phyloP scores from a whole-genome alignment of 2,113 vertebrate genomes.

The Micronycteris hirsuta region DNA sequence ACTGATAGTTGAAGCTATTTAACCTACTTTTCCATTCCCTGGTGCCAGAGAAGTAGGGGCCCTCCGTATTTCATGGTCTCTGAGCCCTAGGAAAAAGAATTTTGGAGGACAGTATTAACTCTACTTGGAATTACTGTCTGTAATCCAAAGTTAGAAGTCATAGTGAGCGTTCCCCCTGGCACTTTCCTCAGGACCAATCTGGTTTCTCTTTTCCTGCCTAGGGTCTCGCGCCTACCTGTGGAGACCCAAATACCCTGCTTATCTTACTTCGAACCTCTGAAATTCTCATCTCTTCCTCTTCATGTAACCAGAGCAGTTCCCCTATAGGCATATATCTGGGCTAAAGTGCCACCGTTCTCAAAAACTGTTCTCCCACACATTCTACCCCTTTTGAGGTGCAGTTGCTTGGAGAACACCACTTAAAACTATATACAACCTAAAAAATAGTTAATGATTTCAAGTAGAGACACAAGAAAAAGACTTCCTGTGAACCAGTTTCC shows the following conservation, averaged over 20 bases:
- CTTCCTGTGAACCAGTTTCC: neutral
- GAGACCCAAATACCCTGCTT: neutral
- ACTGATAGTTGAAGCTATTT: slow-evolving; percentile 70
- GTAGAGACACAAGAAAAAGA: neutral
- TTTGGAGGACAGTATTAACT: neutral
- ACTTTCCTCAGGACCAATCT: neutral
- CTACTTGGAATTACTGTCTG: neutral
- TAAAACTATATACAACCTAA: neutral
- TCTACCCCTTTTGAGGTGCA: neutral
- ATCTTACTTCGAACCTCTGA: neutral
- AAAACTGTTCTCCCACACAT: neutral
- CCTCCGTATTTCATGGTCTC: neutral
- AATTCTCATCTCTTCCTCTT: neutral
- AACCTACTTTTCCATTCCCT: slow-evolving; percentile 56
- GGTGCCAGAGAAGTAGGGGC: neutral
- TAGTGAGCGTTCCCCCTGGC: neutral
- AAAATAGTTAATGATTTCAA: neutral
- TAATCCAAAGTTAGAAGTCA: neutral
- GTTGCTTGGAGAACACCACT: neutral
- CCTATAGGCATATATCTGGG: neutral
- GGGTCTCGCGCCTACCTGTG: neutral
- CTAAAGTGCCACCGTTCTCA: neutral
- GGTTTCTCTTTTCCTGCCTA: neutral
- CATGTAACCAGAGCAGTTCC: neutral
- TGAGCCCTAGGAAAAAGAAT: neutral